These are phyloP conservation scores for Marmota flaviventris DNA, from an alignment of 2,113 vertebrate species.

Conservation along the genomic window DNA sequence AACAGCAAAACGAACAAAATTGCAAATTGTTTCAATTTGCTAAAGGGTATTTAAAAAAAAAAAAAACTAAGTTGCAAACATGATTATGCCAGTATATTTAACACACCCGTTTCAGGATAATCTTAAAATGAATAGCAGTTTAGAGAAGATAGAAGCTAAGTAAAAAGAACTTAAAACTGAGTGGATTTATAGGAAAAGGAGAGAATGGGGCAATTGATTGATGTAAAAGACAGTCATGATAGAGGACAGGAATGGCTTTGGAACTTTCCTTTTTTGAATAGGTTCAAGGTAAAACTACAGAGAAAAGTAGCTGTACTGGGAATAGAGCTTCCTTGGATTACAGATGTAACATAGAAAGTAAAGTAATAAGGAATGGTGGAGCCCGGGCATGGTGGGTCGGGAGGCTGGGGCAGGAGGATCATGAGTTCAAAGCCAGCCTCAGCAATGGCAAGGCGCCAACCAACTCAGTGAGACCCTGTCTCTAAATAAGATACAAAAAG, in stretches of 20 bases:
- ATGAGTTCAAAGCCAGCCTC: too few species aligned
- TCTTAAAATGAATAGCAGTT: not conserved
- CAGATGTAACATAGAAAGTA: not conserved
- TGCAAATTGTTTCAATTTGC: slow-evolving; percentile 3
- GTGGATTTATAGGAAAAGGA: not conserved
- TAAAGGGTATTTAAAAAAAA: not conserved
- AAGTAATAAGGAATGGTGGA: not conserved
- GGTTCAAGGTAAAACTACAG: not conserved
- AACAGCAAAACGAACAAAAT: not conserved
- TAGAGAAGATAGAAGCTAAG: not conserved
- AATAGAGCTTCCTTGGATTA: not conserved
- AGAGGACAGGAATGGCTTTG: not conserved
- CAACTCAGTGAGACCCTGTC: too few species aligned
- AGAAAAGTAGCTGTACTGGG: not conserved
- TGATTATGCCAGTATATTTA: not conserved
- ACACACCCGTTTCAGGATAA: not conserved
- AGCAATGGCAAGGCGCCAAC: too few species aligned
- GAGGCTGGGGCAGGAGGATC: too few species aligned
- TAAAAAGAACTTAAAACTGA: not conserved
- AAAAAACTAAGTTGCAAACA: not conserved
- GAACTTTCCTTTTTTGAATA: not conserved
- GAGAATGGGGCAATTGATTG: not conserved
- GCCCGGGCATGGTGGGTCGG: too few species aligned
- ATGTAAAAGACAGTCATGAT: not conserved
- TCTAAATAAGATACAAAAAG: too few species aligned